A percentile compares a stretch with the other conserved stretches of the same genome.
Conservation (phyloP, 2,113 vertebrate genomes). For the Pholis gunnellus region DNA sequence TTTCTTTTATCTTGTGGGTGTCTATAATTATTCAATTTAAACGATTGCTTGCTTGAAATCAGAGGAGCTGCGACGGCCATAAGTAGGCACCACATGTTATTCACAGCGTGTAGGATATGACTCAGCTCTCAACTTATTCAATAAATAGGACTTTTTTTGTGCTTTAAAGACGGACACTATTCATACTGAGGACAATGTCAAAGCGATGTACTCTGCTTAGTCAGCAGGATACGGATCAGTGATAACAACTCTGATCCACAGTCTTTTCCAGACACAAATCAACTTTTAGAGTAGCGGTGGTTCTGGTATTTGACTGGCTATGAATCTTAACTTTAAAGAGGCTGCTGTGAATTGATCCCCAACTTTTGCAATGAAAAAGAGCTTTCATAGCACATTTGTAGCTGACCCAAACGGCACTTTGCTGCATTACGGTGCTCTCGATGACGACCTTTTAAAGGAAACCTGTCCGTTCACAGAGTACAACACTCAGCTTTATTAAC, state of each 20-base stretch:
- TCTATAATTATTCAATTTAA: not conserved
- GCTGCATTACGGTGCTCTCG: conserved; percentile 10
- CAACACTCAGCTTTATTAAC: conserved; percentile 4
- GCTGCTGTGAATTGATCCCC: not conserved
- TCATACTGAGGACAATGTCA: conserved; percentile 13
- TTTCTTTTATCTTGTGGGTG: not conserved
- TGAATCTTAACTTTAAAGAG: conserved; percentile 7
- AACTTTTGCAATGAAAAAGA: not conserved
- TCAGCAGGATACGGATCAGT: not conserved
- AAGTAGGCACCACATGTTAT: not conserved
- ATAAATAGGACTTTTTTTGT: conserved; percentile 14
- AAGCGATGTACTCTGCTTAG: conserved; percentile 1
- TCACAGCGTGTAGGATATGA: not conserved
- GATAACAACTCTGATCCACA: not conserved
- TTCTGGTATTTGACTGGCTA: not conserved
- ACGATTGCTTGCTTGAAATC: not conserved
- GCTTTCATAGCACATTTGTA: not conserved
- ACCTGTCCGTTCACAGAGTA: not conserved
- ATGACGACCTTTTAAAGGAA: conserved; percentile 43
- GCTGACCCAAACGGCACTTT: not conserved
- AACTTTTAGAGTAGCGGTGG: not conserved
- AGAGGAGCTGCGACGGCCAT: too few species aligned
- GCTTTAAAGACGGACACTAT: conserved; percentile 23
- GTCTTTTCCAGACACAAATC: not conserved
- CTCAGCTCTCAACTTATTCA: not conserved